Evolutionary conservation across 2,113 vertebrate genomes (phyloP).

Genomic region (Peromyscus maniculatus): DNA sequence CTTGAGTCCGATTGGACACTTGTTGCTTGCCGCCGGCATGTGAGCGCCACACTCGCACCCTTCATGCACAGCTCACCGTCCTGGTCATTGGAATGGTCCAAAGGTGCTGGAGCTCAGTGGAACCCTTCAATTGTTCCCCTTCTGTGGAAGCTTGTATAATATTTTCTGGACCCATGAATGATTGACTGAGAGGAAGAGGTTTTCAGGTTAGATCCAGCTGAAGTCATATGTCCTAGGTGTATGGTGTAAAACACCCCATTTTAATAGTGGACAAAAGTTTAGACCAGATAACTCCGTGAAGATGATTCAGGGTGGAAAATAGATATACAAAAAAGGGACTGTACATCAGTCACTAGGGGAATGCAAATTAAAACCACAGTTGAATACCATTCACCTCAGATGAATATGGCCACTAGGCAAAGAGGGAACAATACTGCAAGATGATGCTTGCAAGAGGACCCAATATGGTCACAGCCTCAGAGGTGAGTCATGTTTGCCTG

Average conservation of each 20-base stretch:
- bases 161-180: neutral
- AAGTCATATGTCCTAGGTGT: neutral
- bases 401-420: neutral
- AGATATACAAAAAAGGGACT: neutral
- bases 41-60: neutral
- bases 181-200: neutral
- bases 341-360: neutral
- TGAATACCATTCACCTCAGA: neutral
- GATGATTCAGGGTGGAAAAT: neutral
- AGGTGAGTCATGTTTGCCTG: neutral
- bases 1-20: neutral
- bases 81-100: neutral
- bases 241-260: neutral
- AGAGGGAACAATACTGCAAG: neutral
- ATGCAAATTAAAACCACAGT: conserved; percentile 35
- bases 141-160: neutral
- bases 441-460: too few species aligned
- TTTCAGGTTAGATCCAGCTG: neutral
- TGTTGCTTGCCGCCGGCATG: neutral
- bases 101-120: too few species aligned
- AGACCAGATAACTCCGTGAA: conserved; percentile 8
- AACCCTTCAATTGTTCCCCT: neutral
- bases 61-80: neutral
- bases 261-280: conserved; percentile 11
- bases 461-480: neutral